Evolutionary conservation across 2,797 vertebrate genomes (phyloP).

Genomic region (Thunnus albacares): DNA sequence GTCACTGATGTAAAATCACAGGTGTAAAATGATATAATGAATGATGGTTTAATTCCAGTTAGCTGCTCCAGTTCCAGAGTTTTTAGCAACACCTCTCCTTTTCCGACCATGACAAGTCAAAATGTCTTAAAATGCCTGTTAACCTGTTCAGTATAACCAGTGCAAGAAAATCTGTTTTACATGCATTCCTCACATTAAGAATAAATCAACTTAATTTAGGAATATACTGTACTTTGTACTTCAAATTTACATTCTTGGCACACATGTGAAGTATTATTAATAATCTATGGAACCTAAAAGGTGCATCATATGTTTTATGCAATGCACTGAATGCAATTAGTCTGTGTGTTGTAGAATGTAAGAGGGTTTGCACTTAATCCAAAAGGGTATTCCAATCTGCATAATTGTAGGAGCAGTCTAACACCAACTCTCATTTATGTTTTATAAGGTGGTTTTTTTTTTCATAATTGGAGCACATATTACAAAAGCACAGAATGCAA

Average conservation of each 20-base stretch:
- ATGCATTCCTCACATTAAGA: neutral
- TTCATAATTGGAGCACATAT: neutral
- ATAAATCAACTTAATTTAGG: neutral
- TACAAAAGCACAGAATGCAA: no score
- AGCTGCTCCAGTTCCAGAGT: neutral
- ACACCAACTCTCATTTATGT: conserved; percentile 1
- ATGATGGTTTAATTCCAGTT: conserved; percentile 8
- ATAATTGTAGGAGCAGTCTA: neutral
- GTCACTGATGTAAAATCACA: neutral
- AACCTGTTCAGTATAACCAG: neutral
- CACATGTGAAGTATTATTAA: neutral
- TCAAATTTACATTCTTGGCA: neutral
- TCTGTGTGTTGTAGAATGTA: neutral
- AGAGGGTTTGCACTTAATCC: conserved; percentile 2
- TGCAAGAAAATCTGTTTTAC: neutral
- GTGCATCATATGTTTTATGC: neutral
- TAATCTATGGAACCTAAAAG: neutral
- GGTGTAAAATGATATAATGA: neutral
- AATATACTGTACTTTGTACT: neutral
- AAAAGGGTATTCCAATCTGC: neutral
- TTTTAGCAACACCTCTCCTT: neutral
- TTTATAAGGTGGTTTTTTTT: neutral
- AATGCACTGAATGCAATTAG: neutral
- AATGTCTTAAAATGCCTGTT: neutral
- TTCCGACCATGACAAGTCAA: neutral